A percentile compares a stretch with the other conserved stretches of the same genome.
Evolutionary conservation across 1,140 invertebrate species (phyloP).

Genomic region (Rhysida immarginata): DNA sequence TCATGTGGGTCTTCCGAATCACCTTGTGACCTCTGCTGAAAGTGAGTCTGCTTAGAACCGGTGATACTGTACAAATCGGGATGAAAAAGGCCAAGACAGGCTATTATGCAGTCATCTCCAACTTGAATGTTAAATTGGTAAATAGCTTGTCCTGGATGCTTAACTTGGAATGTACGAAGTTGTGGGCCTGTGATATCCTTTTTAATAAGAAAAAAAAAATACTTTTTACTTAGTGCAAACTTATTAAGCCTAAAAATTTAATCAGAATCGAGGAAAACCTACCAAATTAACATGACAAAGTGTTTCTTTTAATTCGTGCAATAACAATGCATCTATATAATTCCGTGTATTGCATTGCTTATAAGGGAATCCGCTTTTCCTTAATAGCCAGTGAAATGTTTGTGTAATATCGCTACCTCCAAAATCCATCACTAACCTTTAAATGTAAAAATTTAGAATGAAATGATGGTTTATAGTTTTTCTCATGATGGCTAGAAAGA

Average conservation of each 20-base stretch:
- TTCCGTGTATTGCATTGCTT: slow-evolving; percentile 53
- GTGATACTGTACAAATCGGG: slow-evolving; percentile 76
- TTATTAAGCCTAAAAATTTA: too few species aligned
- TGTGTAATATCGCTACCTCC: slow-evolving; percentile 79
- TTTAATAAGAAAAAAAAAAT: slow-evolving; percentile 12
- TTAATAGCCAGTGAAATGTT: slow-evolving; percentile 66
- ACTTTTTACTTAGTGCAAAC: neutral
- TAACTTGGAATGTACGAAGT: slow-evolving; percentile 59
- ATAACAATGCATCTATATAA: slow-evolving; percentile 35
- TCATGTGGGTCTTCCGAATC: slow-evolving; percentile 88
- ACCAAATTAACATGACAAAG: slow-evolving; percentile 79
- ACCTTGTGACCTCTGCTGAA: slow-evolving; percentile 56
- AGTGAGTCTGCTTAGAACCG: slow-evolving; percentile 45
- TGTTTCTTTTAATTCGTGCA: slow-evolving; percentile 72
- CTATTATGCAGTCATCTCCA: slow-evolving; percentile 84
- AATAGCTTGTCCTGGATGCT: slow-evolving; percentile 49
- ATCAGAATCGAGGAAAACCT: slow-evolving; percentile 12
- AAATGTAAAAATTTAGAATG: neutral
- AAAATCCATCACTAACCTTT: slow-evolving; percentile 54
- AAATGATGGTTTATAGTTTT: neutral
- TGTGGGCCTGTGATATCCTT: slow-evolving; percentile 65
- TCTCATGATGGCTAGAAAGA: neutral
- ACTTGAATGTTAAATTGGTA: slow-evolving; percentile 65
- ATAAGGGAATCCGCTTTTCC: slow-evolving; percentile 78
- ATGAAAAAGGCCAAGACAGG: slow-evolving; percentile 71